phyloP scores from a whole-genome alignment of 2,113 vertebrate species.

The Mandrillus leucophaeus region DNA sequence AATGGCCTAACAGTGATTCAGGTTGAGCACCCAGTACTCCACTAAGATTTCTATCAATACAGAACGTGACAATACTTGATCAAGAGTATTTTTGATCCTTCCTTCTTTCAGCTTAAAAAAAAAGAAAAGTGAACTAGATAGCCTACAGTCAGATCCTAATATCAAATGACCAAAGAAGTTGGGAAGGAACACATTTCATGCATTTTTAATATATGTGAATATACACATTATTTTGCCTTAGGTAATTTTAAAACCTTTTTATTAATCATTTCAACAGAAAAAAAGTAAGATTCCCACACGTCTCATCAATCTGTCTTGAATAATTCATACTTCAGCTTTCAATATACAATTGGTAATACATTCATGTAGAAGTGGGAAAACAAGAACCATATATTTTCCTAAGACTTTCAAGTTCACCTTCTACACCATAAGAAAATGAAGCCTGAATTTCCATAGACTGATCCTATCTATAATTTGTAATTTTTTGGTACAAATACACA shows the following conservation, averaged over 20 bases:
- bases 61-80: neutral
- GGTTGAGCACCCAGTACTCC: neutral
- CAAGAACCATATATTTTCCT: neutral
- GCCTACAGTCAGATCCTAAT: neutral
- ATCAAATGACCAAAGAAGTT: neutral
- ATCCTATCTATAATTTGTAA: neutral
- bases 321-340: neutral
- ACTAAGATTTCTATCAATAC: neutral
- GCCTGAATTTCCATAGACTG: neutral
- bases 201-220: neutral
- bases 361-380: neutral
- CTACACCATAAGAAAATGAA: neutral
- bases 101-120: neutral
- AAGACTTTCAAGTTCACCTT: neutral
- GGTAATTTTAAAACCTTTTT: slow-evolving; percentile 3
- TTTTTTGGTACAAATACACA: neutral
- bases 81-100: neutral
- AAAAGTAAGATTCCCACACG: neutral
- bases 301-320: slow-evolving; percentile 2
- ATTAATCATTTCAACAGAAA: neutral
- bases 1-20: neutral
- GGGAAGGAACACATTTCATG: neutral
- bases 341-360: neutral
- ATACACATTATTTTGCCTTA: neutral
- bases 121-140: neutral